Evolutionary conservation across 2,888 invertebrate genomes (phyloP), one percentile per base, ranked within the genome.

Genomic region (Pinctada fucata): DNA sequence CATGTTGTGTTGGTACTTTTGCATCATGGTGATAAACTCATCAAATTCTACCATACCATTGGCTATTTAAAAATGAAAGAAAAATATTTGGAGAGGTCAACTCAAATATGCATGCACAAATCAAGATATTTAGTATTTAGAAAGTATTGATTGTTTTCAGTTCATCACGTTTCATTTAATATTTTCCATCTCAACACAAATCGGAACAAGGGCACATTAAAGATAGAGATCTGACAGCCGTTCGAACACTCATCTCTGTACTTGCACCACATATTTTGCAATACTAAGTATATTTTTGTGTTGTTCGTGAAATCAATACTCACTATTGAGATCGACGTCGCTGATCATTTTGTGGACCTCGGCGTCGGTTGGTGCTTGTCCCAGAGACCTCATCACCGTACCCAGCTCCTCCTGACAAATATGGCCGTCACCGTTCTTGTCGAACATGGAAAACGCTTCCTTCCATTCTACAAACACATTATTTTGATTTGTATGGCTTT

Each of bases 11-110:
- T 79, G 81, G 66, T 84, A 85, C 6, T 84, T 82, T 4, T 83
- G 50, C 84, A 85, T 85, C 86, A 86, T 85, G 67, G 83, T 80
- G 5, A 85, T 81, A 78, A 86, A 86, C 79, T 85, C 84, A 45
- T 84, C 84, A 76, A 86, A 86, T 71, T 86, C 86, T 63, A 86
- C 84, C 3, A 79, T 83, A 4, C 84, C 85, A 71, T 82, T 84
- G 16, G 76, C 86, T 86, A 31, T 31, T 31, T 31, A 31, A 1
- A 31, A 31, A 31, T 31, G 31, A 31, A 31, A 31, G 31, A 31
- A 31, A 31, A 31, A 31, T 31, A 79, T 3, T 80, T 81, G 3
- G 47, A 63, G 64, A 52, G 58, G 31, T 10, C 31, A 2, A 49
- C 10, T 10, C 10, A 68, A 16, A 73, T 10, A 10, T 5, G n/a